These are phyloP conservation scores for pig (Sus scrofa) DNA, from an alignment of 2,113 vertebrate genomes.

Conservation along the genomic window DNA sequence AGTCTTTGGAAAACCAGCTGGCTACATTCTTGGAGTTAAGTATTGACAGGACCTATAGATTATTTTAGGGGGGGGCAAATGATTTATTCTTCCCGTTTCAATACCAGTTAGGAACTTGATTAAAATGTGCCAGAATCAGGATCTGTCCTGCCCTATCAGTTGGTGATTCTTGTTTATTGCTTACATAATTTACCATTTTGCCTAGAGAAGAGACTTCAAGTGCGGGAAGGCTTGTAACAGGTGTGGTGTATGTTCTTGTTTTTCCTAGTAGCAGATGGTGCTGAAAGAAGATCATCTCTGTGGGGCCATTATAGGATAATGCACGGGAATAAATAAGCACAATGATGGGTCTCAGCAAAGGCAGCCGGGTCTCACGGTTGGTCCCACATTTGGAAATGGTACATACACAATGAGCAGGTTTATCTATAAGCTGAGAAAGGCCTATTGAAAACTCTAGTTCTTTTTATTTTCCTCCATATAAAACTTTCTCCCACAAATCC, in stretches of 20 bases:
- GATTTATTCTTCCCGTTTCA: not conserved
- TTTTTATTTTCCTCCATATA: slow-evolving; percentile 51
- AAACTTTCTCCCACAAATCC: not conserved
- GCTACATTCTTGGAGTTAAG: slow-evolving; percentile 18
- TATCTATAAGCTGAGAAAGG: slow-evolving; percentile 38
- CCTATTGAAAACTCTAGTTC: slow-evolving; percentile 33
- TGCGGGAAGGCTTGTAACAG: slow-evolving; percentile 72
- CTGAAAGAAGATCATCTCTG: slow-evolving; percentile 78
- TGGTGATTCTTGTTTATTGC: slow-evolving; percentile 22
- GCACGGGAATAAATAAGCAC: slow-evolving; percentile 66
- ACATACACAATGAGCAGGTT: not conserved
- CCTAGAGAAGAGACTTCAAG: slow-evolving; percentile 48
- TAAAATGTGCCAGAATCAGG: not conserved
- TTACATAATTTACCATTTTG: slow-evolving; percentile 58
- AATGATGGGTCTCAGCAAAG: slow-evolving; percentile 69
- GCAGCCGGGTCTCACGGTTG: not conserved
- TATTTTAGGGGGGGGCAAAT: not conserved
- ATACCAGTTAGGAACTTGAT: not conserved
- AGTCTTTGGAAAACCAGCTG: slow-evolving; percentile 30
- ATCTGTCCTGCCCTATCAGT: not conserved
- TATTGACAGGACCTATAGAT: not conserved
- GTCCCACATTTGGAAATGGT: slow-evolving; percentile 60
- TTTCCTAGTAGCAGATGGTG: slow-evolving; percentile 80
- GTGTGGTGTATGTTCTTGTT: slow-evolving; percentile 62
- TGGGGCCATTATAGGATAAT: slow-evolving; percentile 74